Conservation (phyloP, 2,888 invertebrate species). For the Agrochola circellaris region DNA sequence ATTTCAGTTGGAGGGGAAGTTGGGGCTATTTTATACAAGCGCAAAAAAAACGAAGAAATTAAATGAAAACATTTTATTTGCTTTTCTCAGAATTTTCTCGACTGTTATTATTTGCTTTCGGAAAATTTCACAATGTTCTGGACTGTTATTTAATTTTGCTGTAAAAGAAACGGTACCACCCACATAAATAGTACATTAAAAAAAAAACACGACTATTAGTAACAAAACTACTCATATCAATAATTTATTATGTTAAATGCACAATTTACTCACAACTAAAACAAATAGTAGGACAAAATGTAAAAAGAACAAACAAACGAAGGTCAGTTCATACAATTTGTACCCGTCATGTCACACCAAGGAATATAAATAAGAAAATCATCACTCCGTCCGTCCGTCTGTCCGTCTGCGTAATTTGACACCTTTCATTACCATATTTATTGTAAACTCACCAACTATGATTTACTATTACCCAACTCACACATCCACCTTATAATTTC, state of each 20-base stretch:
- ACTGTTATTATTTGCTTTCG: not conserved
- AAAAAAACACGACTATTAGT: too few relatives aligned
- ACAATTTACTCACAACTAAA: conserved; percentile 59
- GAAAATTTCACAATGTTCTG: not conserved
- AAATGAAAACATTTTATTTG: not conserved
- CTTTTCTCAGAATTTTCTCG: not conserved
- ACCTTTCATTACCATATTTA: conserved; percentile 90
- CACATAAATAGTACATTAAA: too few relatives aligned
- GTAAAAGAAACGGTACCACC: not conserved
- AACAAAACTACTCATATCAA: conserved; percentile 10
- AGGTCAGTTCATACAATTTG: conserved; percentile 83
- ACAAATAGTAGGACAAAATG: conserved; percentile 64
- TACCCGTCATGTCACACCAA: conserved; percentile 69
- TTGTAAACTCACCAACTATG: conserved; percentile 75
- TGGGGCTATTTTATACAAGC: not conserved
- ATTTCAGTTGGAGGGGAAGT: not conserved
- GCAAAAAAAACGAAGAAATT: not conserved
- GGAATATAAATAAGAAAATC: conserved; percentile 85
- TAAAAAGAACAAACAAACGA: conserved; percentile 75
- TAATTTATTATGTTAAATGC: conserved; percentile 28
- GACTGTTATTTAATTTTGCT: not conserved
- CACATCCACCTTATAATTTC: conserved; percentile 2
- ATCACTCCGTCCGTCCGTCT: conserved; percentile 80
- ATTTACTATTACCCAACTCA: conserved; percentile 3
- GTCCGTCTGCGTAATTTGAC: conserved; percentile 87